Conservation (phyloP, 2,797 vertebrate genomes). For the Spinus olivaceus region DNA sequence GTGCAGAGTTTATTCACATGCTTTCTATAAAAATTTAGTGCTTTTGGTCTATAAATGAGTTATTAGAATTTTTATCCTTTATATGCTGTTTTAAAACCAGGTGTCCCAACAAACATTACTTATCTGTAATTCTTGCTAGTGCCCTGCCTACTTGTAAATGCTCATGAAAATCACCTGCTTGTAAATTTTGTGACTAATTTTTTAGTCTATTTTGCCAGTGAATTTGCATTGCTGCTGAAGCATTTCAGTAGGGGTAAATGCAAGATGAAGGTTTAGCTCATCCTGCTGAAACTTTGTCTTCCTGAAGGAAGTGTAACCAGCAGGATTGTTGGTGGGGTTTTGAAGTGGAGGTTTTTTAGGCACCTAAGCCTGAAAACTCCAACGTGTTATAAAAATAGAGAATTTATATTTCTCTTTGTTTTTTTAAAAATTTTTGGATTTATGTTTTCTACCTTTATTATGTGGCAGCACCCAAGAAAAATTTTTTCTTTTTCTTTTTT, state of each 20-base stretch:
- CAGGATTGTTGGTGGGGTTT: background rate
- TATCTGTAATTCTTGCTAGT: background rate
- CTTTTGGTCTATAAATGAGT: background rate
- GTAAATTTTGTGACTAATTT: background rate
- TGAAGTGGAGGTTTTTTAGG: background rate
- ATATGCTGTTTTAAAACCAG: background rate
- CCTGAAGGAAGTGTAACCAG: background rate
- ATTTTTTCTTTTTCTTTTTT: background rate
- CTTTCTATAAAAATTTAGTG: background rate
- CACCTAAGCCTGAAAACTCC: background rate
- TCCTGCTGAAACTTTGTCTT: background rate
- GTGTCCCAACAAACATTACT: background rate
- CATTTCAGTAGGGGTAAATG: background rate
- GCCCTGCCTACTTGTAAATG: background rate
- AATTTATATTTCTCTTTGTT: background rate
- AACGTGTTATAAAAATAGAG: background rate
- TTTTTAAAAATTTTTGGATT: no score
- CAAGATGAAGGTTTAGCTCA: background rate
- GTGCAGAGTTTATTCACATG: background rate
- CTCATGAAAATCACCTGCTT: background rate
- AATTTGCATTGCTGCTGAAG: background rate
- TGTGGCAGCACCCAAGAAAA: background rate
- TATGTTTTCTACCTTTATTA: background rate
- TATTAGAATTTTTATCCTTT: background rate
- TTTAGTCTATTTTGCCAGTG: background rate